A percentile compares a stretch with the other conserved stretches of the same genome.
phyloP scores from a whole-genome alignment of 2,797 vertebrate genomes.

The Toxotes lorentzi region DNA sequence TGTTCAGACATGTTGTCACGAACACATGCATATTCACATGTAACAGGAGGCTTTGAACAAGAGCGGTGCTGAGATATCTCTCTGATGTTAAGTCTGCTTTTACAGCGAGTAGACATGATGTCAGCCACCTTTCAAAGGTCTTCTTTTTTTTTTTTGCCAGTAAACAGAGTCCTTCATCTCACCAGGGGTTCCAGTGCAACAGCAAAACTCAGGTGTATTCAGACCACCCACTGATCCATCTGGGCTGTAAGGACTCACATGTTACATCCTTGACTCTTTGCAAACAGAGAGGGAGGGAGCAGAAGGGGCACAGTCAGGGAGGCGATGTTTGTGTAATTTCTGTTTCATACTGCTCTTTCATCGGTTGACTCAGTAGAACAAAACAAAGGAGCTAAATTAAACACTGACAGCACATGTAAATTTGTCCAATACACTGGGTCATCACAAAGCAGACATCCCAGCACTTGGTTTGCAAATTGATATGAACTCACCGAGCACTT shows the following conservation, averaged over 20 bases:
- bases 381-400: slow-evolving; percentile 21
- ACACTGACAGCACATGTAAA: background rate
- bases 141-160: slow-evolving; percentile 24
- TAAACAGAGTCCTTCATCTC: slow-evolving; percentile 53
- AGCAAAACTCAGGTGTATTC: slow-evolving; percentile 44
- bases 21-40: slow-evolving; percentile 2
- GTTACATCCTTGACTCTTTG: slow-evolving; percentile 34
- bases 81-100: slow-evolving; percentile 13
- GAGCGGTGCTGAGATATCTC: slow-evolving; percentile 9
- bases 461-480: slow-evolving; percentile 2
- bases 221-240: slow-evolving; percentile 59
- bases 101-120: slow-evolving; percentile 25
- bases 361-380: background rate
- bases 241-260: slow-evolving; percentile 26
- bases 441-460: slow-evolving; percentile 13
- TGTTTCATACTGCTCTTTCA: slow-evolving; percentile 18
- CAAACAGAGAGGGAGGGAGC: slow-evolving; percentile 18
- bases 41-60: background rate
- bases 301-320: background rate
- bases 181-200: slow-evolving; percentile 29
- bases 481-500: too few species aligned
- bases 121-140: slow-evolving; percentile 25
- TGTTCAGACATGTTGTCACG: background rate
- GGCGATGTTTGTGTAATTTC: slow-evolving; percentile 1
- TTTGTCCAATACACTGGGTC: background rate